phyloP scores from a whole-genome alignment of 2,888 invertebrate genomes.

The Melikaiella ostensackeni region DNA sequence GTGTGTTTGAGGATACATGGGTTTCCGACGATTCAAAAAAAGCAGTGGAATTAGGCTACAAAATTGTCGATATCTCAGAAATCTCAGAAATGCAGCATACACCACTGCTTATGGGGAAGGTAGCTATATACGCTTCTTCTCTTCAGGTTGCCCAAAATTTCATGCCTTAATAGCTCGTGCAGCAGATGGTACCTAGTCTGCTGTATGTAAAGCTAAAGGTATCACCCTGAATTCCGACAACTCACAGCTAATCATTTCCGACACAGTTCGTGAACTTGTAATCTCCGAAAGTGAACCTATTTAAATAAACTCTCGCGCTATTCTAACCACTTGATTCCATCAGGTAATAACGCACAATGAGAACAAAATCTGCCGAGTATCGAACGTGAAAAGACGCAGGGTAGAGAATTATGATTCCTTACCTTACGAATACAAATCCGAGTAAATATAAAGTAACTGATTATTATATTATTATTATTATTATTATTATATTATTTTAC shows the following conservation, averaged over 20 bases:
- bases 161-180: constrained; percentile 30
- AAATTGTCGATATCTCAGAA: constrained; percentile 64
- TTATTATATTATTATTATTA: no score
- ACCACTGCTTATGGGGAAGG: background rate
- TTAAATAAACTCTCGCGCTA: background rate
- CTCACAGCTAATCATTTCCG: constrained; percentile 8
- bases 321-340: background rate
- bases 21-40: constrained; percentile 67
- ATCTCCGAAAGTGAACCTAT: background rate
- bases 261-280: background rate
- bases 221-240: constrained; percentile 42
- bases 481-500: no score
- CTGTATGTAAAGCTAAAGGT: background rate
- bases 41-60: constrained; percentile 66
- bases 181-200: background rate
- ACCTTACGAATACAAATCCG: constrained; percentile 25
- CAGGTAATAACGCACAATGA: background rate
- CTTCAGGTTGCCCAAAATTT: constrained; percentile 42
- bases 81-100: constrained; percentile 57
- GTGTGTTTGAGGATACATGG: constrained; percentile 48
- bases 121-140: constrained; percentile 38
- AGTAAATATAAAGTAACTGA: no score
- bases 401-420: constrained; percentile 13
- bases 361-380: background rate
- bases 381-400: background rate